These are phyloP conservation scores for Epinephelus coioides DNA, from an alignment of 2,797 vertebrate species.

Conservation along the genomic window DNA sequence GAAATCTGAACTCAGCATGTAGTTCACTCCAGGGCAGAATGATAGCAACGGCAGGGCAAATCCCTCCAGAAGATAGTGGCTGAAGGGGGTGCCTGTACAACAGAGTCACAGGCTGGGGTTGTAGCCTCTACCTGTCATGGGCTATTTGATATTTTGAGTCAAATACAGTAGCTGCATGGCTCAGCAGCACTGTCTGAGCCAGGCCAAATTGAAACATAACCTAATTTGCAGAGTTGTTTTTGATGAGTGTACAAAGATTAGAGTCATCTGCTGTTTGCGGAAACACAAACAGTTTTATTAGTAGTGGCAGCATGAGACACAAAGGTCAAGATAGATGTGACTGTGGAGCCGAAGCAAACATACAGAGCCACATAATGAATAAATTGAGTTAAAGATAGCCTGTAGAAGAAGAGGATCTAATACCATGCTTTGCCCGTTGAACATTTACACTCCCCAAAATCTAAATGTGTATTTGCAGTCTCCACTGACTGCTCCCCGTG, in stretches of 20 bases:
- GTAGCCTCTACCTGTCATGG: conserved; percentile 55
- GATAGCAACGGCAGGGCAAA: conserved; percentile 35
- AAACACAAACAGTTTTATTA: conserved; percentile 42
- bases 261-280: conserved; percentile 39
- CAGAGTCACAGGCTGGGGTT: conserved; percentile 38
- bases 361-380: conserved; percentile 17
- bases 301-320: conserved; percentile 29
- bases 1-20: conserved; percentile 49
- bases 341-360: conserved; percentile 22
- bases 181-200: conserved; percentile 55
- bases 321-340: conserved; percentile 33
- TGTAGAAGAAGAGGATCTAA: background rate
- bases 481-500: conserved; percentile 13
- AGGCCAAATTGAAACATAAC: conserved; percentile 52
- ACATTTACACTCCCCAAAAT: conserved; percentile 20
- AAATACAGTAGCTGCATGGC: conserved; percentile 51
- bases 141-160: conserved; percentile 53
- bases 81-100: conserved; percentile 33
- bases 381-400: conserved; percentile 16
- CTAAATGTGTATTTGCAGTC: conserved; percentile 32
- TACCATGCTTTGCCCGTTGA: background rate
- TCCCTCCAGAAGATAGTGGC: conserved; percentile 18
- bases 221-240: conserved; percentile 56
- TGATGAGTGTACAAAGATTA: conserved; percentile 55
- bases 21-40: conserved; percentile 50